A percentile compares a stretch with the other conserved stretches of the same genome.
These are phyloP conservation scores for Chesias legatella DNA, from an alignment of 2,888 invertebrate genomes.

Conservation along the genomic window DNA sequence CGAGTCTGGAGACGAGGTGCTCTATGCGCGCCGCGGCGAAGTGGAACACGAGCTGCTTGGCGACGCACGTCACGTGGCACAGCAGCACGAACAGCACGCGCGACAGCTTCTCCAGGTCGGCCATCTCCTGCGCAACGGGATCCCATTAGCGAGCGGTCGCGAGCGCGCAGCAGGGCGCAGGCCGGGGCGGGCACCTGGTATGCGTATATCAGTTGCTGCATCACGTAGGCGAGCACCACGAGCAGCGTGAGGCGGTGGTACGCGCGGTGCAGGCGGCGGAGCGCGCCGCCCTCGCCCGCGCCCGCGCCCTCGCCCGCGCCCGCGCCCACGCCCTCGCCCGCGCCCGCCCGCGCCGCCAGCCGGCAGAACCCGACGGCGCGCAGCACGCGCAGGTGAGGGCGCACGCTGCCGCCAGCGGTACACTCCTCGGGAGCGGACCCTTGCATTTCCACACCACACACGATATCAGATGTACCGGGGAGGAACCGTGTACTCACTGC, in stretches of 20 bases:
- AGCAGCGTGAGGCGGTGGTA: slow-evolving; percentile 43
- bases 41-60: slow-evolving; percentile 55
- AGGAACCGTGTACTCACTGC: no score
- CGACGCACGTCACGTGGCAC: slow-evolving; percentile 59
- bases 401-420: slow-evolving; percentile 32
- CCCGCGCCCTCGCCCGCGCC: no score
- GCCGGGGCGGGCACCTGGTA: slow-evolving; percentile 33
- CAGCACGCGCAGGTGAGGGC: slow-evolving; percentile 38
- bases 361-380: slow-evolving; percentile 38
- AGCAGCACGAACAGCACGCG: slow-evolving; percentile 61
- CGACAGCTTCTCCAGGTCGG: slow-evolving; percentile 53
- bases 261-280: slow-evolving; percentile 6
- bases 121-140: slow-evolving; percentile 36
- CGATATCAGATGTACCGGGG: not conserved
- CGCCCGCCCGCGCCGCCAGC: slow-evolving; percentile 10
- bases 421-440: slow-evolving; percentile 1
- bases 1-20: slow-evolving; percentile 22
- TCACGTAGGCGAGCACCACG: slow-evolving; percentile 40
- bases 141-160: not conserved
- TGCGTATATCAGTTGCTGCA: slow-evolving; percentile 50
- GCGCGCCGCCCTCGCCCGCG: no score
- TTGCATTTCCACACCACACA: not conserved
- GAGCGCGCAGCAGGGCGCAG: not conserved
- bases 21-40: slow-evolving; percentile 27
- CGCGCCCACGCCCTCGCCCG: no score